Evolutionary conservation across 2,797 vertebrate genomes (phyloP).

Genomic region (Chloroceryle inda): DNA sequence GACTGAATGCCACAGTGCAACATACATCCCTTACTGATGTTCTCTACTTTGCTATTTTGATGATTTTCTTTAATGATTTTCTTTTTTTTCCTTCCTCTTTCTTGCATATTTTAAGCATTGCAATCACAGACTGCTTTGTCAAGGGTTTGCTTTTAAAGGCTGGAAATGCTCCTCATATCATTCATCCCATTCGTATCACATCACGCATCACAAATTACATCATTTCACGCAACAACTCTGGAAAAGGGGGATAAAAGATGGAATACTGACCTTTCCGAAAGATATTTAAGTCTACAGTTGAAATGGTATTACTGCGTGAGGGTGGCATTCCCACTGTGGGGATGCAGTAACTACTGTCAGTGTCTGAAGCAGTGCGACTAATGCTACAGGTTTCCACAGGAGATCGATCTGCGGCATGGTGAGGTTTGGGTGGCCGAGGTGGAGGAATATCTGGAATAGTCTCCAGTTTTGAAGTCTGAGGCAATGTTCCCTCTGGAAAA

Average conservation of each 20-base stretch:
- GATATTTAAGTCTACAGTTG: slow-evolving; percentile 89
- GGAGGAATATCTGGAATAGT: slow-evolving; percentile 90
- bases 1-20: not conserved
- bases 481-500: slow-evolving; percentile 81
- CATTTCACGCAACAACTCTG: too few species aligned
- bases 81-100: not conserved
- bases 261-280: slow-evolving; percentile 90
- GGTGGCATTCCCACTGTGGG: slow-evolving; percentile 86
- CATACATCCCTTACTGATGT: accelerated
- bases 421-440: slow-evolving; percentile 94
- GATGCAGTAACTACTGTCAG: slow-evolving; percentile 91
- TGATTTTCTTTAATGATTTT: not conserved
- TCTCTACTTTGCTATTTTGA: not conserved
- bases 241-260: accelerated
- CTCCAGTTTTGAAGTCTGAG: slow-evolving; percentile 83
- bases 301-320: slow-evolving; percentile 93
- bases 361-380: slow-evolving; percentile 90
- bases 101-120: accelerated
- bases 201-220: not conserved
- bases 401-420: slow-evolving; percentile 88
- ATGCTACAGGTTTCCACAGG: slow-evolving; percentile 89
- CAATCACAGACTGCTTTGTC: accelerated
- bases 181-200: not conserved
- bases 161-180: accelerated
- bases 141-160: not conserved